Evolutionary conservation across 1,140 invertebrate species (phyloP), one percentile per base, ranked within the genome.

Genomic region (Drosophila asahinai): DNA sequence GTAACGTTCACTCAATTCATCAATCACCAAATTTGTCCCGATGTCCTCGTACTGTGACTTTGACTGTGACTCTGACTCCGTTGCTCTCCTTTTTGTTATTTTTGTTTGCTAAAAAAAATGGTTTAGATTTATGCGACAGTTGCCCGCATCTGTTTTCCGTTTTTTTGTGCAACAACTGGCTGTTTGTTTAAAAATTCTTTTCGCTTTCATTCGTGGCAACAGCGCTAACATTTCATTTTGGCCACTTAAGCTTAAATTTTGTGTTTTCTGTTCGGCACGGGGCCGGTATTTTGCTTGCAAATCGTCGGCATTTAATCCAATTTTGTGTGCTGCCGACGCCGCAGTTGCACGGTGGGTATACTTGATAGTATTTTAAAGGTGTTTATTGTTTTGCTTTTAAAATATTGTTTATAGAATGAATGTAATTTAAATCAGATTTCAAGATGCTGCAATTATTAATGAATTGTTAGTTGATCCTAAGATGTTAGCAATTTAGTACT

Each of bases 1-100:
- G 84, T 80, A 83, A 66, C 67, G 71, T 66, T 71, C 66, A 58
- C 64, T 51, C 77, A 77, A 86, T 87, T 79, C 83, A 87, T 87
- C 81, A 87, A 87, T 87, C 83, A 87, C 73, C 55, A 65, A 68
- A 66, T 60, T 59, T 43, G 63, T 62, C 61, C 43, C 51, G 47
- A 51, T 52, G 79, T 59, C 66, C 80, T 51, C 61, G 61, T 77
- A 63, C 54, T 40, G 33, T 22, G 54, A 63, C 54, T 40, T 19
- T 22, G 54, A n/a, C 54, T 55, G 17, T 15, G 52, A 54, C 33
- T 38, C 52, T 15, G 30, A 38, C 19, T 22, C 33, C 52, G 14
- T 38, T 22, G 17, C 12, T 22, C 67, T 62, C 65, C 60, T 77
- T 77, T 80, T 81, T 77, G 33, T 36, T 33, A 33, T 33, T 33